A percentile compares a stretch with the other conserved stretches of the same genome.
phyloP scores from a whole-genome alignment of 2,888 invertebrate species.

The Dusona sp. region DNA sequence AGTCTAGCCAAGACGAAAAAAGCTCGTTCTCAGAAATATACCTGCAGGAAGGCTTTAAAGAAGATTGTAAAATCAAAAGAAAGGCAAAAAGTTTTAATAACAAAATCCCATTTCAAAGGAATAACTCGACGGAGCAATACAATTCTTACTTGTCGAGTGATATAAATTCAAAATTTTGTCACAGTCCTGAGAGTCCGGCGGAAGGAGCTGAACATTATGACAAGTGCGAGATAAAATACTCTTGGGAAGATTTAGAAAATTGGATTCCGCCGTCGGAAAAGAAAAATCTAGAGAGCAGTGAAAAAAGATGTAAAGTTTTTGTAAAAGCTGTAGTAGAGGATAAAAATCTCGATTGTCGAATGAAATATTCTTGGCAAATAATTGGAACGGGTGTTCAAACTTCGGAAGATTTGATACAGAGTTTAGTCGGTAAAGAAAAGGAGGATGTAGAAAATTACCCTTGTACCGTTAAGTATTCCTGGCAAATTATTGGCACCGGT shows the following conservation, averaged over 20 bases:
- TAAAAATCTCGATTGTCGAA: slow-evolving; percentile 66
- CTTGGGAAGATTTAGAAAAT: slow-evolving; percentile 71
- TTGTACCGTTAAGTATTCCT: slow-evolving; percentile 77
- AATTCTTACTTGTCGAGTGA: slow-evolving; percentile 15
- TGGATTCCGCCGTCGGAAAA: slow-evolving; percentile 70
- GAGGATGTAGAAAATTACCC: slow-evolving; percentile 53
- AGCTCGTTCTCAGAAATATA: neutral
- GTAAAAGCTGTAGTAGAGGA: neutral
- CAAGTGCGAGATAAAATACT: slow-evolving; percentile 67
- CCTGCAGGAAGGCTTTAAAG: neutral
- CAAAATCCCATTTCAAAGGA: neutral
- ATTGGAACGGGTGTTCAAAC: slow-evolving; percentile 75
- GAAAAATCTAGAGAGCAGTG: slow-evolving; percentile 31
- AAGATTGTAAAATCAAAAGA: neutral
- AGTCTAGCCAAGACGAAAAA: neutral
- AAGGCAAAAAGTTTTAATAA: neutral
- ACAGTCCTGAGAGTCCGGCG: neutral
- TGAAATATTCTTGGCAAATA: slow-evolving; percentile 78
- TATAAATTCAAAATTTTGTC: neutral
- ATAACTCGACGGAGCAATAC: slow-evolving; percentile 21
- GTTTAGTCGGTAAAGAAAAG: slow-evolving; percentile 33
- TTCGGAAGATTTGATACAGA: slow-evolving; percentile 70
- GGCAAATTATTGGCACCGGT: slow-evolving; percentile 77
- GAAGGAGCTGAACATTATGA: neutral
- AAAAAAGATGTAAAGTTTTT: neutral